These are phyloP conservation scores for Eucera pruinosa DNA, from an alignment of 2,888 invertebrate species.

Conservation along the genomic window DNA sequence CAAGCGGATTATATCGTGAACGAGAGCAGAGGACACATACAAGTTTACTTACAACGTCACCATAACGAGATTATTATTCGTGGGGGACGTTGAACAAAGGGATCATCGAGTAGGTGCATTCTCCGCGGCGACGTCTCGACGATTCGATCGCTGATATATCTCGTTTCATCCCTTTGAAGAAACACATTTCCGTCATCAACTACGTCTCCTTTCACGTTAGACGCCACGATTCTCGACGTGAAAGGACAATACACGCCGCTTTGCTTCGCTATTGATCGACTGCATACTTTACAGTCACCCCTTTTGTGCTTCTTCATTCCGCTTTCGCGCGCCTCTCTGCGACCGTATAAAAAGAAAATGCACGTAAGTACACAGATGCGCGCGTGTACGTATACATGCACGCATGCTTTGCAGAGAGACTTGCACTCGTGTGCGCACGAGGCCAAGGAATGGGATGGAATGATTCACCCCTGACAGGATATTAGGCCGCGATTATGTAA, in stretches of 20 bases:
- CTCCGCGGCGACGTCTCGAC: background rate
- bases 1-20: too few species aligned
- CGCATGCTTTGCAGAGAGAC: too few species aligned
- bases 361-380: conserved; percentile 5
- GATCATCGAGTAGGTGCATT: background rate
- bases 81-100: conserved; percentile 10
- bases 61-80: conserved; percentile 19
- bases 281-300: conserved; percentile 48
- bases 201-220: conserved; percentile 36
- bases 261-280: conserved; percentile 49
- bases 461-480: conserved; percentile 39
- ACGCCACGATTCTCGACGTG: conserved; percentile 33
- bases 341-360: conserved; percentile 26
- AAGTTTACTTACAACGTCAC: background rate
- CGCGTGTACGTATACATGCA: background rate
- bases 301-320: conserved; percentile 38
- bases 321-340: conserved; percentile 33
- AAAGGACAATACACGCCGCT: conserved; percentile 53
- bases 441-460: conserved; percentile 12
- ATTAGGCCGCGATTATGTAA: conserved; percentile 47
- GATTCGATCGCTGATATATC: conserved; percentile 46
- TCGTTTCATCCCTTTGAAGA: conserved; percentile 38
- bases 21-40: too few species aligned
- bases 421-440: too few species aligned
- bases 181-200: conserved; percentile 53